Evolutionary conservation across 2,797 vertebrate genomes (phyloP), one percentile per base, ranked within the genome.

Genomic region (Melanotaenia maccullochi): DNA sequence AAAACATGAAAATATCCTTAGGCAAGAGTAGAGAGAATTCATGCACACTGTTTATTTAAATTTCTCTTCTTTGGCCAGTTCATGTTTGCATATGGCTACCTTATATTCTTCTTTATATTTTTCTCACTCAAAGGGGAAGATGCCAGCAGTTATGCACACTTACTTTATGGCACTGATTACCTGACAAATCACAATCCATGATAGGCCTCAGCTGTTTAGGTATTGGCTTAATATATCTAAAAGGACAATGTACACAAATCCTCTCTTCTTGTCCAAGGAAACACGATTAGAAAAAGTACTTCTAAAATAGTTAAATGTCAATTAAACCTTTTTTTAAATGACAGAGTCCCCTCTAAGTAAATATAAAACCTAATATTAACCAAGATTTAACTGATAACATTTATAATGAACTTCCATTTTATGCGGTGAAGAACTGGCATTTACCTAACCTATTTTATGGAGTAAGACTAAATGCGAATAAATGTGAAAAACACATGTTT

Each of bases 341-440:
- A 60, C 44, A 2, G 25, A 55, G 24, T 30, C 52, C 24, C 9
- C 16, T 18, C 38, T 70, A 68, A 57, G 52, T 73, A 75, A 68
- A 56, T 77, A 71, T 57, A 49, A 76, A 81, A 63, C 68, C 36
- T 49, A 64, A 52, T 72, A 69, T 73, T 72, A 38, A 28, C 25
- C 52, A 14, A 55, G 44, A 76, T 73, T 35, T 58, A 20, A 64
- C 18, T 42, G 20, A 76, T 42, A 25, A 60, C 3, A 28, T 30
- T 28, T 14, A 5, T 55, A 28, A 54, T 25, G 25, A 54, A 25
- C 12, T 11, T 54, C 13, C 13, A 54, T 25, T 28, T 28, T 55
- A 55, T 55, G 24, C 24, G 7, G 24, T 6, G 47, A 52, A 73
- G n/a, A 70, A 60, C 5, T 73, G 16, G 22, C 7, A 44, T 63